Evolutionary conservation across 2,113 vertebrate species (phyloP), one percentile per base, ranked within the genome.

Genomic region (Bufo bufo): DNA sequence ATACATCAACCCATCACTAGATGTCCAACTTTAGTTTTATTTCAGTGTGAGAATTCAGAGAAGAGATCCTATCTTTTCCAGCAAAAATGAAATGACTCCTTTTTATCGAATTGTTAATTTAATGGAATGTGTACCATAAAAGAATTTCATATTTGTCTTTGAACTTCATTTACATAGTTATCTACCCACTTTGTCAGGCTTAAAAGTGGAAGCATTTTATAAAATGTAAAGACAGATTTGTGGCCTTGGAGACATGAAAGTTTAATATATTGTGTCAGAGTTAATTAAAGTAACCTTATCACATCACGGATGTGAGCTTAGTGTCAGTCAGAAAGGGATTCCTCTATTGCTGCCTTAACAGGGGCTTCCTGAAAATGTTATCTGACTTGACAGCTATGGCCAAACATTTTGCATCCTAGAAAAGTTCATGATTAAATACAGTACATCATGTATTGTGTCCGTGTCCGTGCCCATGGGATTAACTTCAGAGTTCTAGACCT

Each of bases 211-310:
- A 63, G 12, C 20, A 52, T n/a, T 52, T 69, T 69, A 20, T 23
- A 65, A 83, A 74, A 56, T 45, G 8, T 58, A 74, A 13, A 72
- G 14, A 9, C 13, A 50, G 49, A 84, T 72, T 84, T 84, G 23
- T 9, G 16, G 82, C 66, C 65, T 74, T 72, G n/a, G 82, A 74
- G 50, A 84, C 66, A 33, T 84, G 49, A 72, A 58, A 50, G 52
- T 84, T 72, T 56, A 84, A 56, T 69, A 84, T 84, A 63, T 63
- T 82, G 59, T 59, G 56, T 82, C 59, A 65, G 80, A 65, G 50
- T 74, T 84, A 84, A 84, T 84, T 84, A 84, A 84, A 56, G 66
- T 84, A 84, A 84, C 82, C 50, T 72, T 84, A 84, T 84, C 52
- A 58, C 52, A 56, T 84, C 12, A 72, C 45, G 49, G 9, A 74